Evolutionary conservation across 2,888 invertebrate species (phyloP).

Genomic region (Epistrophe eligans): DNA sequence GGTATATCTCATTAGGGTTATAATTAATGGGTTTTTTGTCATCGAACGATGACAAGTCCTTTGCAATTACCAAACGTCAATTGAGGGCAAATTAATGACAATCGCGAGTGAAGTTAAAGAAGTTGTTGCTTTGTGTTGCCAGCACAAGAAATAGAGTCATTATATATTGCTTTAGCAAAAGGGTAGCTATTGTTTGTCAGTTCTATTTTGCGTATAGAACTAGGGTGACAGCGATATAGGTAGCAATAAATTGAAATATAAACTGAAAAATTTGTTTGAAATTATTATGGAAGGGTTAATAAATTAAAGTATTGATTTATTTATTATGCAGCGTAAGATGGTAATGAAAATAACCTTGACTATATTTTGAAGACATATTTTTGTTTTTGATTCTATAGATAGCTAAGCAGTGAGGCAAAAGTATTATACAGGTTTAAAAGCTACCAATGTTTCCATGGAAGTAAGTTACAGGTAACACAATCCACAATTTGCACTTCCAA

Average conservation of each 20-base stretch:
- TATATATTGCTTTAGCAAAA: not conserved
- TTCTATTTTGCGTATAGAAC: not conserved
- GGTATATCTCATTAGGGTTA: conserved; percentile 64
- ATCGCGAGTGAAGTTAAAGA: conserved; percentile 45
- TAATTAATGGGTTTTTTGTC: conserved; percentile 73
- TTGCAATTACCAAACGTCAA: conserved; percentile 80
- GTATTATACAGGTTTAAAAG: no score
- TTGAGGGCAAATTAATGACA: conserved; percentile 79
- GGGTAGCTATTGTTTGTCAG: not conserved
- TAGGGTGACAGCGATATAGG: conserved; percentile 1
- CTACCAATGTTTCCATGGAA: no score
- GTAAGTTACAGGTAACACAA: no score
- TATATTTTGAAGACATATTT: no score
- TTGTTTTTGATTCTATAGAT: no score
- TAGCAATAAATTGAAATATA: conserved; percentile 20
- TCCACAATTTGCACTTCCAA: no score
- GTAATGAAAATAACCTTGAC: no score
- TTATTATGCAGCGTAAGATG: no score
- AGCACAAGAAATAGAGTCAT: conserved; percentile 13
- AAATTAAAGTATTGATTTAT: no score
- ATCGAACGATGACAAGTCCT: conserved; percentile 76
- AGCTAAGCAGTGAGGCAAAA: no score
- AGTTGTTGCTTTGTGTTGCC: conserved; percentile 33
- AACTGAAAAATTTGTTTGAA: no score
- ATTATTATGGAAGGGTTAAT: no score